Evolutionary conservation across 2,113 vertebrate species (phyloP).

Genomic region (Strix aluco): DNA sequence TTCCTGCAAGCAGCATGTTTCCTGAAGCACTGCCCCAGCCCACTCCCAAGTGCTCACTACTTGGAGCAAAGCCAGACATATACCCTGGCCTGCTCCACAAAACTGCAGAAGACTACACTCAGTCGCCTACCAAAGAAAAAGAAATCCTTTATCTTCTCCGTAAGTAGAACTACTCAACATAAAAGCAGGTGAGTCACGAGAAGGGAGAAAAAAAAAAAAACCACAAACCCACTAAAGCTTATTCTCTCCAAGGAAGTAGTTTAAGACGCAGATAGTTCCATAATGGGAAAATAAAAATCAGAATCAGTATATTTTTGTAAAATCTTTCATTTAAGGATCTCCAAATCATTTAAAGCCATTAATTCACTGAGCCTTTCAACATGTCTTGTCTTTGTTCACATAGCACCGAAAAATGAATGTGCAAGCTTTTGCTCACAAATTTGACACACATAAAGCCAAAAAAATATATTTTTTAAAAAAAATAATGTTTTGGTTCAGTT

Average conservation of each 20-base stretch:
- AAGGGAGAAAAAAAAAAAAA: background rate
- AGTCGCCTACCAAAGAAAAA: background rate
- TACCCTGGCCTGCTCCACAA: background rate
- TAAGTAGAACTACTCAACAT: background rate
- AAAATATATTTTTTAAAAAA: background rate
- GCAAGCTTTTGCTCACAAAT: background rate
- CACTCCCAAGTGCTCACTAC: background rate
- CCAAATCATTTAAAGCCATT: background rate
- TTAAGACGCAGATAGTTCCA: background rate
- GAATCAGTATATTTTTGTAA: background rate
- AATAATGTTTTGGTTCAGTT: background rate
- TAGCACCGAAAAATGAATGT: background rate
- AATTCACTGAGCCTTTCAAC: background rate
- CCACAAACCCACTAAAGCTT: background rate
- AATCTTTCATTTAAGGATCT: background rate
- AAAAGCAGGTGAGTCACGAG: background rate
- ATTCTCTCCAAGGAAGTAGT: background rate
- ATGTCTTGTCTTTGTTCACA: background rate
- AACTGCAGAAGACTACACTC: background rate
- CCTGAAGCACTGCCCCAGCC: background rate
- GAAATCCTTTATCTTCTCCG: background rate
- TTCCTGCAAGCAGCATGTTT: conserved; percentile 11
- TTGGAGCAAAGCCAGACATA: background rate
- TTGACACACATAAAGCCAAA: background rate
- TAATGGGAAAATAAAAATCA: background rate